Percentiles rank a stretch among this genome's conserved stretches.
Conservation (phyloP, 2,113 vertebrate genomes). For the Semicossyphus pulcher region DNA sequence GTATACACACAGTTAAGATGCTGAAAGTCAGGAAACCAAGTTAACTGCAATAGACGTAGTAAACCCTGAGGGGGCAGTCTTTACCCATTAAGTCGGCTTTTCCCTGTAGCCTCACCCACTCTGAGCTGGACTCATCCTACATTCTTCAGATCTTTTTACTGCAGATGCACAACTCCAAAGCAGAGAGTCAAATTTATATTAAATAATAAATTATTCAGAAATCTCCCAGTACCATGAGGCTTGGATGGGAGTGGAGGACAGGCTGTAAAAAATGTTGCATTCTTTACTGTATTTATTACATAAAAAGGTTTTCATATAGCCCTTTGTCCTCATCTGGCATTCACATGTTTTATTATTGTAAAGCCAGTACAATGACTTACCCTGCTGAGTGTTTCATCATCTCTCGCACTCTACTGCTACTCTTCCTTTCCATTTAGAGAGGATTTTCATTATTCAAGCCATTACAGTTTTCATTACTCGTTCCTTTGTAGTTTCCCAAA, state of each 20-base stretch:
- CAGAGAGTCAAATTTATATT: slow-evolving; percentile 34
- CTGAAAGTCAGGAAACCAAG: slow-evolving; percentile 11
- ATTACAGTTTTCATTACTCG: slow-evolving; percentile 64
- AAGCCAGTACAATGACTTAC: slow-evolving; percentile 14
- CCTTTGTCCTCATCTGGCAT: neutral
- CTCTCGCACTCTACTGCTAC: slow-evolving; percentile 47
- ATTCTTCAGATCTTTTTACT: slow-evolving; percentile 23
- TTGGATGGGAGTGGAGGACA: neutral
- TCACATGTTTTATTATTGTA: slow-evolving; percentile 10
- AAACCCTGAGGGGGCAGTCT: slow-evolving; percentile 76
- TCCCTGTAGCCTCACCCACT: slow-evolving; percentile 37
- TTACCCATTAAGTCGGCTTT: slow-evolving; percentile 51
- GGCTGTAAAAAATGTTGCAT: too few relatives aligned
- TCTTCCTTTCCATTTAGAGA: slow-evolving; percentile 52
- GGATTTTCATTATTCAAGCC: slow-evolving; percentile 60
- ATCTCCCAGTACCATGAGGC: slow-evolving; percentile 21
- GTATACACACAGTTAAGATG: too few relatives aligned
- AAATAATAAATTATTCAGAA: slow-evolving; percentile 38
- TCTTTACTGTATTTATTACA: too few relatives aligned
- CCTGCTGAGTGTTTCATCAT: slow-evolving; percentile 18
- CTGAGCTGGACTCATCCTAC: slow-evolving; percentile 14
- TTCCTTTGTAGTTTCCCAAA: slow-evolving; percentile 55
- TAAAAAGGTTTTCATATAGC: too few relatives aligned
- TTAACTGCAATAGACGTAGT: slow-evolving; percentile 54
- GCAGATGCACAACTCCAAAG: slow-evolving; percentile 38